Evolutionary conservation across 1,140 invertebrate species (phyloP).

Genomic region (Vanessa tameamea): DNA sequence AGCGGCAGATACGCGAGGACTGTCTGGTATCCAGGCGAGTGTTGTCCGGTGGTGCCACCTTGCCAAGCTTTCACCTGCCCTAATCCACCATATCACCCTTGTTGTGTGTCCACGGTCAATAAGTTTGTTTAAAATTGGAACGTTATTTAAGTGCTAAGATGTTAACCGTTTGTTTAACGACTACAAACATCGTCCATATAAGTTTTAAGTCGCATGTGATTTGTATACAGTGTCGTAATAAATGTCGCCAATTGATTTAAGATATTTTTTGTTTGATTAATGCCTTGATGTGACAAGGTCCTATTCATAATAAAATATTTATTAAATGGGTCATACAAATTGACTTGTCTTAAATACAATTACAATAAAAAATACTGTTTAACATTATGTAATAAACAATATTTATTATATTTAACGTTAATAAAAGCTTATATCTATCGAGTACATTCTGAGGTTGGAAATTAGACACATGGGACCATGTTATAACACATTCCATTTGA

Average conservation of each 20-base stretch:
- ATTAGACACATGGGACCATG: too few species aligned
- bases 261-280: slow-evolving; percentile 33
- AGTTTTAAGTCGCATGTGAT: background rate
- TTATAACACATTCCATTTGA: too few species aligned
- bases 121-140: slow-evolving; percentile 28
- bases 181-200: background rate
- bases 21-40: slow-evolving; percentile 70
- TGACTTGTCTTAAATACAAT: background rate
- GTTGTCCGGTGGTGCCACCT: slow-evolving; percentile 61
- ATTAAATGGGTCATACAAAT: slow-evolving; percentile 27
- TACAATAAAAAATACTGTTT: slow-evolving; percentile 10
- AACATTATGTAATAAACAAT: background rate
- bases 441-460: too few species aligned
- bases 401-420: too few species aligned
- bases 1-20: slow-evolving; percentile 70
- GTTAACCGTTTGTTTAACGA: background rate
- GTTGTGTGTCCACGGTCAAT: slow-evolving; percentile 46
- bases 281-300: slow-evolving; percentile 36
- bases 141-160: background rate
- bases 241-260: slow-evolving; percentile 26
- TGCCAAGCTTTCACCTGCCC: slow-evolving; percentile 72
- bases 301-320: slow-evolving; percentile 35
- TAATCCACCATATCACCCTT: slow-evolving; percentile 70
- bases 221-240: slow-evolving; percentile 7
- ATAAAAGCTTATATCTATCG: too few species aligned